Percentiles rank a stretch among this genome's conserved stretches.
phyloP scores from a whole-genome alignment of 2,888 invertebrate species.

The Phalera bucephala region DNA sequence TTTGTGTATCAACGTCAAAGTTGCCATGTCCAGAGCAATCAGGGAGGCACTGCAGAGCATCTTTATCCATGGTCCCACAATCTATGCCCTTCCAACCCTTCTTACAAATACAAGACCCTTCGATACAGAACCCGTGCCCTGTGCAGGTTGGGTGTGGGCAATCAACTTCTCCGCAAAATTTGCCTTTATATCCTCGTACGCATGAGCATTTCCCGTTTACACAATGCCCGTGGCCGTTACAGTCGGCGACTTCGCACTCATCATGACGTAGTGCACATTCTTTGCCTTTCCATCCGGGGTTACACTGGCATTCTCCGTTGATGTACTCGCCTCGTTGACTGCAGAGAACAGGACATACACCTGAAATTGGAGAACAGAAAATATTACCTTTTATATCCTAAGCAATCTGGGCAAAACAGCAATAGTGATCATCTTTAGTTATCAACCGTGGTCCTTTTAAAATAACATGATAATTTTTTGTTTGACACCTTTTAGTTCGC shows the following conservation, averaged over 20 bases:
- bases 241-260: slow-evolving; percentile 98
- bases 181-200: slow-evolving; percentile 96
- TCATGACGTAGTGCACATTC: slow-evolving; percentile 97
- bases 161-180: slow-evolving; percentile 96
- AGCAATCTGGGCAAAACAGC: no score
- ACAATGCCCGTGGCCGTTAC: slow-evolving; percentile 98
- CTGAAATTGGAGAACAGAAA: slow-evolving; percentile 81
- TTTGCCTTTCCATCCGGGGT: slow-evolving; percentile 98
- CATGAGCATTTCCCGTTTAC: slow-evolving; percentile 97
- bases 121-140: slow-evolving; percentile 96
- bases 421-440: no score
- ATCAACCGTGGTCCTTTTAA: no score
- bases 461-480: no score
- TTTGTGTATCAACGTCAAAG: slow-evolving; percentile 95
- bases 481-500: no score
- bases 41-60: slow-evolving; percentile 94
- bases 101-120: slow-evolving; percentile 96
- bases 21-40: slow-evolving; percentile 95
- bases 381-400: no score
- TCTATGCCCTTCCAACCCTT: slow-evolving; percentile 98
- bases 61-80: slow-evolving; percentile 95
- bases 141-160: slow-evolving; percentile 98
- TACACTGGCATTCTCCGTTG: slow-evolving; percentile 98
- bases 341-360: slow-evolving; percentile 98
- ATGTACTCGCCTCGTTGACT: slow-evolving; percentile 98